Conservation (phyloP, 1,140 invertebrate species). For the Brachionus plicatilis region DNA sequence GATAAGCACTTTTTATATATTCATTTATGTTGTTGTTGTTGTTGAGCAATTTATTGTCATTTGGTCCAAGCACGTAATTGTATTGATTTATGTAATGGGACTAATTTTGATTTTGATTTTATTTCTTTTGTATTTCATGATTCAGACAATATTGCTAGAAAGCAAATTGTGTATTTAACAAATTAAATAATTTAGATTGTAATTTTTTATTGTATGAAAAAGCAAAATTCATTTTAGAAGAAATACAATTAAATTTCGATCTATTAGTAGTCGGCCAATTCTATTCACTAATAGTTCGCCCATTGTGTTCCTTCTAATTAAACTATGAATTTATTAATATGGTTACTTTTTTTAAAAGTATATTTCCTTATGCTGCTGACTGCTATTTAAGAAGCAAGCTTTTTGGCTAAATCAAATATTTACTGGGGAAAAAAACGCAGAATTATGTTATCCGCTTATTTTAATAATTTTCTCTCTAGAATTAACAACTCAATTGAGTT, state of each 20-base stretch:
- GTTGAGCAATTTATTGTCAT: not conserved
- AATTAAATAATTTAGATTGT: not conserved
- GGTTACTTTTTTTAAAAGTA: not conserved
- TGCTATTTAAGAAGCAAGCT: not conserved
- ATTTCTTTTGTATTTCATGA: conserved; percentile 1
- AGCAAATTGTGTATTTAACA: not conserved
- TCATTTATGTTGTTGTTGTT: not conserved
- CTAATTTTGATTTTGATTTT: not conserved
- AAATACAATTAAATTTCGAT: not conserved
- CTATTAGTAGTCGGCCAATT: not conserved
- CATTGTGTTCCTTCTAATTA: not conserved
- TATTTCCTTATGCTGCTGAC: not conserved
- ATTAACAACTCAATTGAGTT: not conserved
- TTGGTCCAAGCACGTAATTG: not conserved
- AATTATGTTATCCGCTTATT: not conserved
- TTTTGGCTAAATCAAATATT: not conserved
- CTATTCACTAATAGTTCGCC: not conserved
- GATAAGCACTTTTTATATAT: not conserved
- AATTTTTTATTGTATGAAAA: not conserved
- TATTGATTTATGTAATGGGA: not conserved
- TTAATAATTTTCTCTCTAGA: not conserved
- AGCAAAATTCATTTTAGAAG: not conserved
- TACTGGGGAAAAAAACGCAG: not conserved
- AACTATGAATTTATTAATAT: not conserved
- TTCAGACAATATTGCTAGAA: not conserved